Conservation (phyloP, 2,888 invertebrate species). For the Diarsia dahlii region DNA sequence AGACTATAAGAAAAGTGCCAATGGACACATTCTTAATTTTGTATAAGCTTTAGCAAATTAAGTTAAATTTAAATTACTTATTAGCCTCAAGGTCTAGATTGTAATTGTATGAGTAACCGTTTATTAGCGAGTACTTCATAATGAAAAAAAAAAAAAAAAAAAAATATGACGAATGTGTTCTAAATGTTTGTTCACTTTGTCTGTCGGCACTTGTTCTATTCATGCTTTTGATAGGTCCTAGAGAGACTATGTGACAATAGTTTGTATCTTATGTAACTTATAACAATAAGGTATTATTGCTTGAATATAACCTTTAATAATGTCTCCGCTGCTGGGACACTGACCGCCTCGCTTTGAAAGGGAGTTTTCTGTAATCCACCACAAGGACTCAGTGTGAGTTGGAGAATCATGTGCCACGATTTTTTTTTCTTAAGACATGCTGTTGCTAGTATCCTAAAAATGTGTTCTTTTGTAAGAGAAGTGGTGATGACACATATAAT, state of each 20-base stretch:
- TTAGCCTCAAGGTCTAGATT: too few species aligned
- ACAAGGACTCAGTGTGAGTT: not conserved
- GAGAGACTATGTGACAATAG: slow-evolving; percentile 2
- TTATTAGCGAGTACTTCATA: too few species aligned
- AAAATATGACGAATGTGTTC: not conserved
- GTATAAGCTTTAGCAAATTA: too few species aligned
- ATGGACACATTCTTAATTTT: too few species aligned
- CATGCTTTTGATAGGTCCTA: not conserved
- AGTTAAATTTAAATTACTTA: too few species aligned
- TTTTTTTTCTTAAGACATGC: not conserved
- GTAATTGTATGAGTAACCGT: too few species aligned
- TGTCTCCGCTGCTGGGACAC: not conserved
- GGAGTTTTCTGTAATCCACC: not conserved
- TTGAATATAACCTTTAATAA: not conserved
- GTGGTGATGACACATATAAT: too few species aligned
- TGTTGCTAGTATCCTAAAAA: too few species aligned
- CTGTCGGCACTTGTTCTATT: not conserved
- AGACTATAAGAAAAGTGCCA: too few species aligned
- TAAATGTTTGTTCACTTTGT: slow-evolving; percentile 26
- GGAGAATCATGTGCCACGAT: not conserved
- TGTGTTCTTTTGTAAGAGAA: too few species aligned
- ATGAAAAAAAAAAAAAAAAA: too few species aligned
- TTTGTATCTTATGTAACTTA: not conserved
- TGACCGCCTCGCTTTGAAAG: not conserved
- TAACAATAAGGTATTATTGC: not conserved